These are phyloP conservation scores for Leucopsar rothschildi DNA, from an alignment of 2,113 vertebrate species.

Conservation along the genomic window DNA sequence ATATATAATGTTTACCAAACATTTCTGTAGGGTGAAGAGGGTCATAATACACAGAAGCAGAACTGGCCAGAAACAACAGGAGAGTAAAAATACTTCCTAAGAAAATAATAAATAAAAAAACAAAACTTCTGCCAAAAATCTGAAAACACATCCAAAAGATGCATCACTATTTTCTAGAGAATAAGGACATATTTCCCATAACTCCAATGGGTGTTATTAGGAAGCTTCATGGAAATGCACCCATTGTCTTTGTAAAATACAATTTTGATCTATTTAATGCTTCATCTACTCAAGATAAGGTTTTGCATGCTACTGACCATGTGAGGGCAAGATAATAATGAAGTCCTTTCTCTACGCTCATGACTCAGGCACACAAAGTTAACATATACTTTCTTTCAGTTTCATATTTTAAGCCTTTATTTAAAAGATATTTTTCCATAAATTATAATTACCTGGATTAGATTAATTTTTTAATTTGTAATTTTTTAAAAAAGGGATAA, in stretches of 20 bases:
- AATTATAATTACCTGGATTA: not conserved
- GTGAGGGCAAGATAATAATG: not conserved
- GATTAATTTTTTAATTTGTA: not conserved
- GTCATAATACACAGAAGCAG: not conserved
- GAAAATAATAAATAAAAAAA: not conserved
- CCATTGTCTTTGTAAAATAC: not conserved
- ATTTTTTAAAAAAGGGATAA: not conserved
- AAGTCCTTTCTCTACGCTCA: not conserved
- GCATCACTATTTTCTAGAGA: not conserved
- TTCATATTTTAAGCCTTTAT: not conserved
- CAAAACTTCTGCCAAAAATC: not conserved
- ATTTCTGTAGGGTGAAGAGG: not conserved
- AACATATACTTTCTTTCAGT: not conserved
- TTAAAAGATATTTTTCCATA: not conserved
- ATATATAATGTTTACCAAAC: not conserved
- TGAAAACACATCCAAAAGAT: not conserved
- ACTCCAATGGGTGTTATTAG: not conserved
- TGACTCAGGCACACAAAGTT: not conserved
- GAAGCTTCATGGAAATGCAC: not conserved
- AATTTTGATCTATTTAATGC: not conserved
- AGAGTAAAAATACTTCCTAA: not conserved
- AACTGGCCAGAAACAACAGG: conserved; percentile 31
- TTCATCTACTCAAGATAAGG: not conserved
- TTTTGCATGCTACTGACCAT: not conserved
- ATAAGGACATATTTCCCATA: not conserved